Percentiles rank a stretch among this genome's conserved stretches.
Evolutionary conservation across 23 tunicate genomes (phyloP).

Genomic region (Trididemnum nubilum): DNA sequence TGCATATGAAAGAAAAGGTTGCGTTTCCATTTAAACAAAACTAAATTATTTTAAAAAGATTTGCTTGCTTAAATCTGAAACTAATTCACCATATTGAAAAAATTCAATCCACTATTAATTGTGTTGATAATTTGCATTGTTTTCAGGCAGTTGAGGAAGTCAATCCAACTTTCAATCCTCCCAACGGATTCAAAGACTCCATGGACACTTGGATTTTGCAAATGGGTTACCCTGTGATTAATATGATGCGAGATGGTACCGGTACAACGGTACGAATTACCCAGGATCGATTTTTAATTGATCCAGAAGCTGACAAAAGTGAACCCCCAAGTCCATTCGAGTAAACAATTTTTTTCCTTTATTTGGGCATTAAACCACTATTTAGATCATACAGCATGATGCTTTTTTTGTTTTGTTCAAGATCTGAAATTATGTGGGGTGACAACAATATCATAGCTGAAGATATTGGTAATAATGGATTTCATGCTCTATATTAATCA

Average conservation of each 20-base stretch:
- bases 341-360: slow-evolving; percentile 8
- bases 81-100: no score
- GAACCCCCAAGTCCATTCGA: slow-evolving; percentile 51
- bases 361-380: background rate
- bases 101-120: no score
- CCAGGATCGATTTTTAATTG: slow-evolving; percentile 64
- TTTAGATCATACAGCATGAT: background rate
- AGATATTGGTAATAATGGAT: no score
- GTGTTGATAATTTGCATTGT: no score
- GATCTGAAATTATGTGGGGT: no score
- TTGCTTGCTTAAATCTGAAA: no score
- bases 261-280: slow-evolving; percentile 13
- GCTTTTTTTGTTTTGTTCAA: background rate
- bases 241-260: slow-evolving; percentile 6
- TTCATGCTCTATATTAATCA: no score
- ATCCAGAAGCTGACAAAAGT: slow-evolving; percentile 39
- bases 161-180: background rate
- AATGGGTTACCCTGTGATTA: slow-evolving; percentile 77
- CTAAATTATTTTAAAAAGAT: no score
- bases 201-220: slow-evolving; percentile 76
- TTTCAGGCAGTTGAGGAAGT: background rate
- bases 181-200: slow-evolving; percentile 21
- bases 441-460: no score
- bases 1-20: no score
- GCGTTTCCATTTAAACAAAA: no score